Base-by-base conservation (phyloP, 1,140 invertebrate species). In the Lethrus apterus region DNA sequence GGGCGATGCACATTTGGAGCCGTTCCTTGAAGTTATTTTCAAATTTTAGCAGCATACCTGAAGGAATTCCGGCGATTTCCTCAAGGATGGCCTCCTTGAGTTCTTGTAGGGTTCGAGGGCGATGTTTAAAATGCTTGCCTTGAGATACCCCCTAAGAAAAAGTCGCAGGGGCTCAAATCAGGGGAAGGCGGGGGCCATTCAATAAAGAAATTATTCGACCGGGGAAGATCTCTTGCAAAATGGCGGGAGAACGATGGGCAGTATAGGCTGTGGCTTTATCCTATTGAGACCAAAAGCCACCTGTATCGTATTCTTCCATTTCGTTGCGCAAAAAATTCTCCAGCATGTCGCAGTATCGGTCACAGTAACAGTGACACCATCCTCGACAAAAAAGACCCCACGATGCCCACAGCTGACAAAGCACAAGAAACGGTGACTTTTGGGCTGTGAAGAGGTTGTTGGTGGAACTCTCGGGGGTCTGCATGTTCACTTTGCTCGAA, bases 351-450 rank as follows among this genome's bases (percentile, higher is more conserved):
- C 21, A 26, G 19, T 42, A 42, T 13, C 40, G 40, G 11, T 42
- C 26, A 42, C 40, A 20, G 40, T 42, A 13, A 42, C 40, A 18
- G 40, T 42, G 15, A 26, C 20, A 20, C 20, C 40, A 42, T 42
- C 19, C 18, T 42, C 40, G 24, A 26, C 40, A 42, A 42, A 42
- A 38, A 38, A 38, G n/a, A 44, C 38, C 51, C 44, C 23, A 50
- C 46, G 38, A 34, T 13, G 19, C 31, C 29, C 34, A 44, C 10
- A 10, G 23, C 35, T 14, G 44, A 58, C 17, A 58, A 34, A 26
- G 43, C 56, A 59, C 51, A 56, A 56, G 58, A 63, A 36, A 64
- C 58, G 34, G 52, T 46, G 48, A 62, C 56, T 56, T 60, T 64
- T 15, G 48, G 44, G 50, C 51, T 51, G 48, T 63, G 63, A 26